Conservation (phyloP, 2,113 vertebrate genomes). For the rat (Rattus norvegicus) region DNA sequence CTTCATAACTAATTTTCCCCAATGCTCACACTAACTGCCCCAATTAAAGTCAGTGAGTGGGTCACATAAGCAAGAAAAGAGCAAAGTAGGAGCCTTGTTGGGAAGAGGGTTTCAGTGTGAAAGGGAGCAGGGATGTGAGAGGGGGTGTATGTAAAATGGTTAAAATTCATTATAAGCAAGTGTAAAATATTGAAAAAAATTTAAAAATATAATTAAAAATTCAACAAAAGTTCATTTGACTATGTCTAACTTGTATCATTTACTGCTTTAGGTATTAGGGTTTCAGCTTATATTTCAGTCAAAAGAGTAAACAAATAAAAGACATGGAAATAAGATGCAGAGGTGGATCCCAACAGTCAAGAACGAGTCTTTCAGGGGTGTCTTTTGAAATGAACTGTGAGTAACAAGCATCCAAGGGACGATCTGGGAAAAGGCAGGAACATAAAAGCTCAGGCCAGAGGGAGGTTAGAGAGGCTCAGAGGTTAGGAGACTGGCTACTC, state of each 20-base stretch:
- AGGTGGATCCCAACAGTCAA: background rate
- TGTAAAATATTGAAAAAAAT: background rate
- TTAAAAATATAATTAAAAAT: background rate
- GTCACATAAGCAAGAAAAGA: background rate
- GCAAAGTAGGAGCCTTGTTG: background rate
- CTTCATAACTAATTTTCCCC: background rate
- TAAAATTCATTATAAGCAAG: background rate
- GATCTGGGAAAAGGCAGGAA: constrained; percentile 21
- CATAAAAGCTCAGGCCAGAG: background rate
- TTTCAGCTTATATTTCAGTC: background rate
- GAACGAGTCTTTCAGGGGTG: background rate
- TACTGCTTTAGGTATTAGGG: background rate
- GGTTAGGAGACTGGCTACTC: background rate
- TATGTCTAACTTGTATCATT: constrained; percentile 16
- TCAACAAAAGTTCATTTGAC: constrained; percentile 1
- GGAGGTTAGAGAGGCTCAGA: background rate
- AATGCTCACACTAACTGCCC: background rate
- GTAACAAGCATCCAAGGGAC: constrained; percentile 16
- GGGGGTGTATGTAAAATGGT: background rate
- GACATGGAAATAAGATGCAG: background rate
- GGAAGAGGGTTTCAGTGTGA: background rate
- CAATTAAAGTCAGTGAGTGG: background rate
- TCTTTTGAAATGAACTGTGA: constrained; percentile 27
- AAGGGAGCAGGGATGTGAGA: background rate
- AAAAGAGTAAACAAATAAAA: background rate